Evolutionary conservation across 2,888 invertebrate genomes (phyloP).

Genomic region (Tipula confusa): DNA sequence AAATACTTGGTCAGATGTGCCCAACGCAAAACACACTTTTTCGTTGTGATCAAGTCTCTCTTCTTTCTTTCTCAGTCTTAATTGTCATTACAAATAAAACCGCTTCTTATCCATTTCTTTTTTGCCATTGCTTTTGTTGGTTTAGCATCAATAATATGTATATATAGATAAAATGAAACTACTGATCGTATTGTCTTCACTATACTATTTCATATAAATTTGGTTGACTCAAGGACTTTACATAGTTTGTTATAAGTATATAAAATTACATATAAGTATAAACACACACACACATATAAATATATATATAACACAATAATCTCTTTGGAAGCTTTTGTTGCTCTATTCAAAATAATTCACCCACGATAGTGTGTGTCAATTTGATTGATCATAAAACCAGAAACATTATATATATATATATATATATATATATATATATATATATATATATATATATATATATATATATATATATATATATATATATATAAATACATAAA

Average conservation of each 20-base stretch:
- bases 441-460: background rate
- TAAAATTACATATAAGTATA: no score
- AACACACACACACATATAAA: no score
- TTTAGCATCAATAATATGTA: no score
- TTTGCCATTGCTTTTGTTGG: background rate
- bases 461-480: background rate
- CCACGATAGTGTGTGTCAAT: background rate
- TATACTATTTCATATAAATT: background rate
- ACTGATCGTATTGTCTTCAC: background rate
- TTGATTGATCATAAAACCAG: background rate
- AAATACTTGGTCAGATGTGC: no score
- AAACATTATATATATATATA: slow-evolving; percentile 31
- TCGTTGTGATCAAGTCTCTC: no score
- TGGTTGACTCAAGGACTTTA: background rate
- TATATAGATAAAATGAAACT: background rate
- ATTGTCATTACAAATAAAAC: background rate
- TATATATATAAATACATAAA: background rate
- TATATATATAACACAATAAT: background rate
- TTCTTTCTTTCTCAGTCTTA: background rate
- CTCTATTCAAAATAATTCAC: background rate
- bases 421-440: slow-evolving; percentile 33
- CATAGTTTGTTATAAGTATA: no score
- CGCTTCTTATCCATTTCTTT: background rate
- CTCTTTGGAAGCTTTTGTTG: background rate
- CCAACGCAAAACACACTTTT: no score